Evolutionary conservation across 1,140 invertebrate genomes (phyloP).

Genomic region (Sesamia nonagrioides): DNA sequence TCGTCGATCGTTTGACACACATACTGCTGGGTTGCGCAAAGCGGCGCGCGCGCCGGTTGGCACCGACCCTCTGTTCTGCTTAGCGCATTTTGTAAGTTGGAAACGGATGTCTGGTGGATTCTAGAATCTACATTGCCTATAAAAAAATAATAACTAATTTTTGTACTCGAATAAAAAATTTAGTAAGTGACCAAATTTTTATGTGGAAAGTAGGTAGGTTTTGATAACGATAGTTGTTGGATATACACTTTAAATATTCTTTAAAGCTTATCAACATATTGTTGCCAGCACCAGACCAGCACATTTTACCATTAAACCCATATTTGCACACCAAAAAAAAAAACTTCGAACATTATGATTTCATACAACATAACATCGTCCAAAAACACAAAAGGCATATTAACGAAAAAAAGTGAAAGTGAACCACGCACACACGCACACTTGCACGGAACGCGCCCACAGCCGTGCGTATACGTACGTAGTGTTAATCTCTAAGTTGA

Average conservation of each 20-base stretch:
- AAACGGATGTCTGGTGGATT: slow-evolving; percentile 53
- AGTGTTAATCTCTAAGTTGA: slow-evolving; percentile 43
- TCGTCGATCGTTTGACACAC: slow-evolving; percentile 72
- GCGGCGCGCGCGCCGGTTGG: slow-evolving; percentile 62
- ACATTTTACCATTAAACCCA: no score
- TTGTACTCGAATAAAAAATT: not conserved
- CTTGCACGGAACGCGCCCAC: slow-evolving; percentile 29
- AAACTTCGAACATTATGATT: slow-evolving; percentile 48
- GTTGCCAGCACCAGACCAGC: no score
- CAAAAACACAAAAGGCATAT: slow-evolving; percentile 85
- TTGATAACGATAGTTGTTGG: no score
- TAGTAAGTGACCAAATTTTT: not conserved
- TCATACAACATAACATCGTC: slow-evolving; percentile 69
- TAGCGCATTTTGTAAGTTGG: slow-evolving; percentile 51
- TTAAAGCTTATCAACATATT: not conserved
- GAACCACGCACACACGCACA: slow-evolving; percentile 43
- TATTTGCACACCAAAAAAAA: not conserved
- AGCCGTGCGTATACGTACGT: slow-evolving; percentile 13
- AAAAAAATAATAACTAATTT: slow-evolving; percentile 26
- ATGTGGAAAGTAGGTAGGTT: not conserved
- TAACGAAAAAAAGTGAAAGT: slow-evolving; percentile 84
- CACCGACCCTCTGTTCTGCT: slow-evolving; percentile 53
- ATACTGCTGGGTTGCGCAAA: slow-evolving; percentile 68
- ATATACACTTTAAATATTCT: no score
- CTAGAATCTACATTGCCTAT: slow-evolving; percentile 44